Evolutionary conservation across 1,140 invertebrate genomes (phyloP).

Genomic region (Conus betulinus): DNA sequence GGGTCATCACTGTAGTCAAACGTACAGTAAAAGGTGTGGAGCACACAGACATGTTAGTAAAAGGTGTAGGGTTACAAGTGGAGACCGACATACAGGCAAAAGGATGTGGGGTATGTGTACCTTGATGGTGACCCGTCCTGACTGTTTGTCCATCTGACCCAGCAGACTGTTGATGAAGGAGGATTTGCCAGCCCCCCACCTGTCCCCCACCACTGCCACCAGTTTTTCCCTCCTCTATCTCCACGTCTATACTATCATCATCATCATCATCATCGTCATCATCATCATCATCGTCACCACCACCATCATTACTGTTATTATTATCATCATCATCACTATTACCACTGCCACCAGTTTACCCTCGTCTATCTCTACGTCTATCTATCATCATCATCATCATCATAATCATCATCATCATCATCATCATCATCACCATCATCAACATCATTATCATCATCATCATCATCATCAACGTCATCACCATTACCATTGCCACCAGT

Average conservation of each 20-base stretch:
- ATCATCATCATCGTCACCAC: neutral
- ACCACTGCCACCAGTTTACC: slow-evolving; percentile 28
- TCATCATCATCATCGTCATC: neutral
- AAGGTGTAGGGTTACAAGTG: too few species aligned
- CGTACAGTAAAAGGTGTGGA: too few species aligned
- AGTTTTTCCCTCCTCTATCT: neutral
- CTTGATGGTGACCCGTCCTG: slow-evolving; percentile 60
- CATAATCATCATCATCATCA: neutral
- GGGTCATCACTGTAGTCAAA: too few species aligned
- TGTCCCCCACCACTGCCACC: slow-evolving; percentile 73
- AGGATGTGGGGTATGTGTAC: slow-evolving; percentile 41
- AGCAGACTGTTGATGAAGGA: slow-evolving; percentile 78
- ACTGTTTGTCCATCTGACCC: slow-evolving; percentile 73
- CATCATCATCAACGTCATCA: too few species aligned
- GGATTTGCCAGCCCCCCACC: slow-evolving; percentile 77
- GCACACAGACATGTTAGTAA: too few species aligned
- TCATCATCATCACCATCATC: neutral
- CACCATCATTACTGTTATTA: neutral
- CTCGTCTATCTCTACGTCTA: neutral
- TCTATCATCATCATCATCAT: neutral
- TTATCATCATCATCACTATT: neutral
- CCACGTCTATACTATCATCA: too few species aligned
- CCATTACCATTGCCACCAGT: too few species aligned
- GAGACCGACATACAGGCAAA: too few species aligned
- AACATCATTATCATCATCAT: neutral